Evolutionary conservation across 2,113 vertebrate species (phyloP), one percentile per base, ranked within the genome.

Genomic region (Ctenomys sociabilis): DNA sequence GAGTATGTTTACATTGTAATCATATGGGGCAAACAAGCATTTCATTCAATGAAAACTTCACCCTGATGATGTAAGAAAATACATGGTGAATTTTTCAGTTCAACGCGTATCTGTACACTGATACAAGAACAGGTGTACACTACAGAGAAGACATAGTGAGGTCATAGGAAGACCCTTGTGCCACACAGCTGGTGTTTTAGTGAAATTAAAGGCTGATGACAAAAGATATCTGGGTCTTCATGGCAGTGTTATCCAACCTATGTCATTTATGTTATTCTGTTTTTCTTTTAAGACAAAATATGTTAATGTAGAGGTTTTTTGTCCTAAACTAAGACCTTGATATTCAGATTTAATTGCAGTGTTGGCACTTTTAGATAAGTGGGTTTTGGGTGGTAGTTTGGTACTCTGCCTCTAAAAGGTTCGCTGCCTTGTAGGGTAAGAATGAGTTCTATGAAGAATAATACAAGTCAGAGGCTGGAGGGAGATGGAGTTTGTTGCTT

Each of bases 11-110:
- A n/a, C 17, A 61, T 37, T 86, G 1, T 90, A 43, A 80, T 94
- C 35, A 83, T 40, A 24, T 80, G 63, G 43, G 49, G 12, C 2
- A 49, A 49, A n/a, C 12, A 86, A 85, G 26, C 35, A 89, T 86
- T 88, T n/a, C 40, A 77, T 64, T 90, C 64, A 82, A 45, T 54
- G 17, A 92, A 95, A 95, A 93, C 1, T 59, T 92, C 52, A 7
- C 77, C 63, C 10, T 80, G 52, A 43, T 82, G 35, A 92, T 61
- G 94, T 94, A 49, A 45, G 35, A 54, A 96, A 95, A 87, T 66
- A 68, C 2, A 35, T 68, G 13, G 12, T 85, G 37, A 66, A 45
- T 52, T 32, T 17, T 72, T 85, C 28, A 75, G n/a, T 94, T 88
- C 28, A 73, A 45, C 16, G 35, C 16, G 7, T 52, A 81, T 85